Percentiles rank a stretch among this genome's conserved stretches.
phyloP scores from a whole-genome alignment of 2,888 invertebrate genomes.

The Tridacna gigas region DNA sequence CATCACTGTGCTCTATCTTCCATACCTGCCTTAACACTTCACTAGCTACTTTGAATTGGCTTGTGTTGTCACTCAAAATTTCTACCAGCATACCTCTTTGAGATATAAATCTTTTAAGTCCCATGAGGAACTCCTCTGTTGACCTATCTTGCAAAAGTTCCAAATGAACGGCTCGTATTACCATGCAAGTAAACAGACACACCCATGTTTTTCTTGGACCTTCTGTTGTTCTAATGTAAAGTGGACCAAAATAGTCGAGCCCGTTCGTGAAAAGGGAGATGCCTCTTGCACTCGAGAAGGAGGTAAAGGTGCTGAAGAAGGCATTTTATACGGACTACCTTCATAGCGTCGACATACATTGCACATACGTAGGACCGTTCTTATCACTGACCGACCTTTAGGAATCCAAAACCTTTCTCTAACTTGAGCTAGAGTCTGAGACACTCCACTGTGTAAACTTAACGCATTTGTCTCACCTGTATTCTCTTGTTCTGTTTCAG shows the following conservation, averaged over 20 bases:
- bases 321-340: constrained; percentile 46
- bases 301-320: constrained; percentile 32
- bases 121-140: constrained; percentile 29
- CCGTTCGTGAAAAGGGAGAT: not conserved
- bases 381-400: constrained; percentile 34
- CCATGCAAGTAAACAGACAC: too few species aligned
- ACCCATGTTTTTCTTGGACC: too few species aligned
- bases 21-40: constrained; percentile 4
- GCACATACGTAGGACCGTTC: too few species aligned
- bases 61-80: constrained; percentile 30
- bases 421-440: constrained; percentile 17
- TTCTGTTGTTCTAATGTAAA: too few species aligned
- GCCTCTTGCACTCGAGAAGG: not conserved
- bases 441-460: constrained; percentile 13
- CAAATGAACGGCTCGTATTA: constrained; percentile 28
- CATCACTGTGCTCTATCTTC: not conserved
- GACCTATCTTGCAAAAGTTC: constrained; percentile 32
- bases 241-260: not conserved
- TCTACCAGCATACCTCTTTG: constrained; percentile 19
- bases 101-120: constrained; percentile 22
- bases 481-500: not conserved
- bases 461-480: not conserved
- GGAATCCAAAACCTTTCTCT: constrained; percentile 25
- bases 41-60: constrained; percentile 28
- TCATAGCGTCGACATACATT: constrained; percentile 43